These are phyloP conservation scores for Dasyurus viverrinus DNA, from an alignment of 2,113 vertebrate genomes.

Conservation along the genomic window DNA sequence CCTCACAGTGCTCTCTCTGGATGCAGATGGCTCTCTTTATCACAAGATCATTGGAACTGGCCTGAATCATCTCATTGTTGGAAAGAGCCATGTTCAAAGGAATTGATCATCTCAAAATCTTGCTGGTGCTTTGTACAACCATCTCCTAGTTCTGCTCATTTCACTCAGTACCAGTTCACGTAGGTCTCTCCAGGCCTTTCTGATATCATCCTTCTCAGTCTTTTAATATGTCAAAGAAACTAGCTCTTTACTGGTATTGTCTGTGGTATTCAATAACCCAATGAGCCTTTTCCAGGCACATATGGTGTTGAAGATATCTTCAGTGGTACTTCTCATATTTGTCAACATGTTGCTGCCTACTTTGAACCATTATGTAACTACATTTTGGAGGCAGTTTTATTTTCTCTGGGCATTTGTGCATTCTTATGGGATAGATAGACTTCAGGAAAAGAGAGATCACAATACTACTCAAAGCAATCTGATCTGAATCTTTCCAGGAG, in stretches of 20 bases:
- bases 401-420: not conserved
- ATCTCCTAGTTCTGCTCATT: no score
- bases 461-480: not conserved
- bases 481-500: not conserved
- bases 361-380: not conserved
- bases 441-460: not conserved
- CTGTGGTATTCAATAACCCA: not conserved
- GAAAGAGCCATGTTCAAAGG: no score
- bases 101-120: no score
- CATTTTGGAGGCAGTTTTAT: not conserved
- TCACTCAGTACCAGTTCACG: no score
- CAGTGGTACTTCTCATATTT: not conserved
- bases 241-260: not conserved
- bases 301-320: not conserved
- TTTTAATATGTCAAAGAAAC: not conserved
- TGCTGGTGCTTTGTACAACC: no score
- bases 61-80: no score
- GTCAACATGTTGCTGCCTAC: not conserved
- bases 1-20: no score
- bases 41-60: no score
- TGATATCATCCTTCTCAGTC: not conserved
- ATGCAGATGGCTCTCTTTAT: no score
- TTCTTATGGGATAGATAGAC: not conserved
- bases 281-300: not conserved
- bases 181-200: no score